Base-by-base conservation (phyloP, 2,113 vertebrate genomes). In the Scolopax mira region DNA sequence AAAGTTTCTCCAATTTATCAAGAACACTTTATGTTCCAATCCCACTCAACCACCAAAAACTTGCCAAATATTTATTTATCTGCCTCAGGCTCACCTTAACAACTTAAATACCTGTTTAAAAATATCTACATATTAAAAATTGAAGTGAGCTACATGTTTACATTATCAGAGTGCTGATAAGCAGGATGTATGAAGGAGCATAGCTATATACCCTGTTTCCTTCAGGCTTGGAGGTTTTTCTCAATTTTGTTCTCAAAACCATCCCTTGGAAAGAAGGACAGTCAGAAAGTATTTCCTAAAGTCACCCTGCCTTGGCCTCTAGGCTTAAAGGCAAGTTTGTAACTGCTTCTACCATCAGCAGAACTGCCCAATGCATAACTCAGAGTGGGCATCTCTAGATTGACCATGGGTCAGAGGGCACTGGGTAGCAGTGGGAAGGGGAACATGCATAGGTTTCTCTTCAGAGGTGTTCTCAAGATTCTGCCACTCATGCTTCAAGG, bases 361-460 rank as follows among this genome's bases (percentile, higher is more conserved):
- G n/a, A 61, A 75, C 28, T 72, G 11, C n/a, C 14, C 25, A 51
- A 3, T 4, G 12, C 5, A 3, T 55, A 72, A 65, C 15, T 75
- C 6, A 5, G 41, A 55, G 13, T 11, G 46, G 19, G 19, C 24
- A 35, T 42, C 79, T 69, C 58, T 58, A 25, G 41, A 80, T 19
- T 13, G 15, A 5, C 10, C 7, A 5, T 41, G 28, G 9, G 12
- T 77, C 11, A 72, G 24, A 54, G 25, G 5, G 18, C 9, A 55
- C 16, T 27, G 14, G 13, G 17, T 25, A 30, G 30, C 0, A 0
- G 5, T 65, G 17, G 24, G 28, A 69, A 57, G 27, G 21, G 33
- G 19, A 22, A 41, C 12, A 28, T 18, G 33, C 14, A 7, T 22
- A 78, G 2, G 7, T 30, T 91, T 80, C n/a, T 33, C 16, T 52